These are phyloP conservation scores for Eleutherodactylus coqui DNA, from an alignment of 2,797 vertebrate species.

Conservation along the genomic window DNA sequence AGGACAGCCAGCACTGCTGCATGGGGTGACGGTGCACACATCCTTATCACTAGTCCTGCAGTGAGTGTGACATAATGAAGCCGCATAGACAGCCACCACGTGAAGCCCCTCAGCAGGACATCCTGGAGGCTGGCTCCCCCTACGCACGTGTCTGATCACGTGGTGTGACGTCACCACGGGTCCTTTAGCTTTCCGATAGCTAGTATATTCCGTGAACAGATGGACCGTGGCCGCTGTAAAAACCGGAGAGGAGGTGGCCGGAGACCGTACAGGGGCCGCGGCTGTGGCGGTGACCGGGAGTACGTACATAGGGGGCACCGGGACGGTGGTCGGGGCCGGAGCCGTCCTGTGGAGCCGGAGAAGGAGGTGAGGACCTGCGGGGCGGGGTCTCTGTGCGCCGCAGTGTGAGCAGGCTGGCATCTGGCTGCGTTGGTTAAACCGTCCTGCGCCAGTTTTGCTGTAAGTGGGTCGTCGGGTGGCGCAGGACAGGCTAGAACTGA, in stretches of 20 bases:
- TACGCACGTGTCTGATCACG: background rate
- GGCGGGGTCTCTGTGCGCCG: background rate
- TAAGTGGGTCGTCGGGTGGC: too few species aligned
- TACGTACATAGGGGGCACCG: slow-evolving; percentile 3
- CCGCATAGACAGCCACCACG: too few species aligned
- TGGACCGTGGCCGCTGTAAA: slow-evolving; percentile 52
- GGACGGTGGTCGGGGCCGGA: background rate
- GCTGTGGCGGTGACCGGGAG: slow-evolving; percentile 36
- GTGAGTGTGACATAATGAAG: too few species aligned
- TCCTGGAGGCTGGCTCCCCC: background rate
- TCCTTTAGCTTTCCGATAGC: background rate
- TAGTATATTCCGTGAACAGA: background rate
- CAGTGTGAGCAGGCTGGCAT: too few species aligned
- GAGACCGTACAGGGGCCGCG: slow-evolving; percentile 36
- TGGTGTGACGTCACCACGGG: background rate
- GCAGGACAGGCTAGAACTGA: too few species aligned
- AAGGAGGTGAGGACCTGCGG: slow-evolving; percentile 45
- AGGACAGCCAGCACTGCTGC: too few species aligned
- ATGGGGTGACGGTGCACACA: too few species aligned
- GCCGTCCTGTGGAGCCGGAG: background rate
- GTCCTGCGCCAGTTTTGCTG: too few species aligned
- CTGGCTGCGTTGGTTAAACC: too few species aligned
- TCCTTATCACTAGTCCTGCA: too few species aligned
- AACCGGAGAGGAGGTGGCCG: slow-evolving; percentile 31
- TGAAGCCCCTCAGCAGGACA: too few species aligned